Percentiles rank a stretch among this genome's conserved stretches.
Conservation (phyloP, 2,888 invertebrate species). For the Proisotoma minuta region DNA sequence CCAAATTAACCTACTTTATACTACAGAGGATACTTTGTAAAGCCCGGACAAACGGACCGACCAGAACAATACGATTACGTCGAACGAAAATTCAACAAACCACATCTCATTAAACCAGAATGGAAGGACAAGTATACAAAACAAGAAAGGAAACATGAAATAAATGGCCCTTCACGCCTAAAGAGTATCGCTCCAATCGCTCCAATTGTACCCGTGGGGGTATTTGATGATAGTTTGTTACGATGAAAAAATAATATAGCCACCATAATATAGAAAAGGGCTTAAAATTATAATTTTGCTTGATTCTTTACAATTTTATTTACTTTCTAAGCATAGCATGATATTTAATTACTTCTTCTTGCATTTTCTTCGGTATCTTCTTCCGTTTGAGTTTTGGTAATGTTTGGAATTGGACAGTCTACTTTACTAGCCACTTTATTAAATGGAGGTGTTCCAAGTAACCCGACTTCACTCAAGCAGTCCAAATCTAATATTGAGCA, state of each 20-base stretch:
- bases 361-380: too few relatives aligned
- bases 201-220: not conserved
- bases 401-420: too few relatives aligned
- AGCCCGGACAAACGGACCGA: not conserved
- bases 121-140: conserved; percentile 2
- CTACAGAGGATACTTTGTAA: not conserved
- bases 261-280: too few relatives aligned
- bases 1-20: not conserved
- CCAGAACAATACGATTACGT: conserved; percentile 10
- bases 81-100: conserved; percentile 4
- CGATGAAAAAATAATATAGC: not conserved
- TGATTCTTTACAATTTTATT: too few relatives aligned
- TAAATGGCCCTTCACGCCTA: not conserved
- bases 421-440: too few relatives aligned
- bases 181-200: not conserved
- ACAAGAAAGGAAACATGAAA: not conserved
- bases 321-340: too few relatives aligned
- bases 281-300: too few relatives aligned
- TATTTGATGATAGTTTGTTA: not conserved
- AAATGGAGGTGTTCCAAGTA: not conserved
- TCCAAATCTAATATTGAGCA: too few relatives aligned
- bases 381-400: too few relatives aligned
- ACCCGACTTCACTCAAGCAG: not conserved
- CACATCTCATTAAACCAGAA: not conserved
- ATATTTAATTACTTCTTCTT: too few relatives aligned